Evolutionary conservation across 2,797 vertebrate genomes (phyloP), one percentile per base, ranked within the genome.

Genomic region (Hippoglossus hippoglossus): DNA sequence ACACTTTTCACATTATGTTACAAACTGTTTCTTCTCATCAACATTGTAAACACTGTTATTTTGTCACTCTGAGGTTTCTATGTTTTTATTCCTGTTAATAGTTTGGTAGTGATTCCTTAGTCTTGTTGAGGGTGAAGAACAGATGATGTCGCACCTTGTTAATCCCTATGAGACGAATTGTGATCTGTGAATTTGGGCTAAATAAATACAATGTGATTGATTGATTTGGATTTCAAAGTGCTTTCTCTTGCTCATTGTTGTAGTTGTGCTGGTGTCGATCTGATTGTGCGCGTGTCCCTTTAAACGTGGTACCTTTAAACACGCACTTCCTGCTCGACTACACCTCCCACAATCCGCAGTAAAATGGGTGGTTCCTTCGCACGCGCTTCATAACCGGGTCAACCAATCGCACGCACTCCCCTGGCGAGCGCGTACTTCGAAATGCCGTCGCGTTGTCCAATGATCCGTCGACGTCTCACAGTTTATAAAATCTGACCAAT

Each of bases 351-450:
- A 77, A 64, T 72, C 16, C 63, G 31, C 21, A 5, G 13, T 13
- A 21, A 79, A 3, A 22, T 15, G 49, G 67, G 60, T 4, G 21
- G 53, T 10, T 56, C 67, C 36, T 9, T 44, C 22, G 36, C 44
- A 10, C 3, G 2, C 15, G 6, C 81, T 54, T 89, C 58, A 13
- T 79, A 88, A 73, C 77, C 50, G 60, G 41, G 61, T 89, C 55
- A 80, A 73, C 94, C 94, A 94, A 92, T 93, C 24, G 39, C 1
- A 41, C 18, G 0, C 13, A 1, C 44, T 0, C 0, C 36, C 19
- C 4, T 58, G 49, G 18, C 80, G 88, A 94, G 91, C 92, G 92
- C 94, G 91, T 94, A 94, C 92, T 95, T 95, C 94, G 93, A 95
- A 95, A 95, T 83, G 3, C 86, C 69, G 64, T 89, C 18, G 73